phyloP scores from a whole-genome alignment of 2,888 invertebrate species.

The Lampropteryx suffumata region DNA sequence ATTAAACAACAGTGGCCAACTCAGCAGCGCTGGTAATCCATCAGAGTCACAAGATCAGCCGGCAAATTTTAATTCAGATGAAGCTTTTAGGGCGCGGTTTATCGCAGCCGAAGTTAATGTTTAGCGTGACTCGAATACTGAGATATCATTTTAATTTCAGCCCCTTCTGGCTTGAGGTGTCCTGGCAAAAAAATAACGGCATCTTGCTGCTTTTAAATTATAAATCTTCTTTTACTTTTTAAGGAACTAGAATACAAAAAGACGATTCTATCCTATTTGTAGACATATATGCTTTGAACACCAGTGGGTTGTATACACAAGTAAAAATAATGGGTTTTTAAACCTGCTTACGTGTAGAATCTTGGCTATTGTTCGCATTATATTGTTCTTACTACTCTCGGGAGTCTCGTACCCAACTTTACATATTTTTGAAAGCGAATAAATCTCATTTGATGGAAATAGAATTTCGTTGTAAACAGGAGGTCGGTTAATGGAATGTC shows the following conservation, averaged over 20 bases:
- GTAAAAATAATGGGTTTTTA: not conserved
- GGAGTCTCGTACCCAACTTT: slow-evolving; percentile 65
- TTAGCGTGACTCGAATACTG: slow-evolving; percentile 79
- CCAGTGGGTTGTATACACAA: not conserved
- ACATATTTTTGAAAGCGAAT: slow-evolving; percentile 76
- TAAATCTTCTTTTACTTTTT: too few relatives aligned
- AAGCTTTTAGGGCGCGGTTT: slow-evolving; percentile 76
- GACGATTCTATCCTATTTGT: too few relatives aligned
- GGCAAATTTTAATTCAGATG: slow-evolving; percentile 81
- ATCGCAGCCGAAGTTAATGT: slow-evolving; percentile 78
- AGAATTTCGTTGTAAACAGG: slow-evolving; percentile 72
- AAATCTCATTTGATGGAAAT: slow-evolving; percentile 78
- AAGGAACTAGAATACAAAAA: too few relatives aligned
- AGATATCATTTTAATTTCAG: slow-evolving; percentile 79
- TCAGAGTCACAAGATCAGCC: slow-evolving; percentile 77
- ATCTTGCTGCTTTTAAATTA: too few relatives aligned
- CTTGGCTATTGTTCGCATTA: not conserved
- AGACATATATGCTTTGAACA: not conserved
- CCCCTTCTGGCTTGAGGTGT: slow-evolving; percentile 51
- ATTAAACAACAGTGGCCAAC: slow-evolving; percentile 50
- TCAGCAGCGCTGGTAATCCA: slow-evolving; percentile 59
- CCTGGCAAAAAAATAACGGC: not conserved
- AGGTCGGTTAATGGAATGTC: slow-evolving; percentile 66
- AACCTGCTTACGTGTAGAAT: not conserved
- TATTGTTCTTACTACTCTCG: not conserved